These are phyloP conservation scores for Danio jaintianensis DNA, from an alignment of 2,797 vertebrate species.

Conservation along the genomic window DNA sequence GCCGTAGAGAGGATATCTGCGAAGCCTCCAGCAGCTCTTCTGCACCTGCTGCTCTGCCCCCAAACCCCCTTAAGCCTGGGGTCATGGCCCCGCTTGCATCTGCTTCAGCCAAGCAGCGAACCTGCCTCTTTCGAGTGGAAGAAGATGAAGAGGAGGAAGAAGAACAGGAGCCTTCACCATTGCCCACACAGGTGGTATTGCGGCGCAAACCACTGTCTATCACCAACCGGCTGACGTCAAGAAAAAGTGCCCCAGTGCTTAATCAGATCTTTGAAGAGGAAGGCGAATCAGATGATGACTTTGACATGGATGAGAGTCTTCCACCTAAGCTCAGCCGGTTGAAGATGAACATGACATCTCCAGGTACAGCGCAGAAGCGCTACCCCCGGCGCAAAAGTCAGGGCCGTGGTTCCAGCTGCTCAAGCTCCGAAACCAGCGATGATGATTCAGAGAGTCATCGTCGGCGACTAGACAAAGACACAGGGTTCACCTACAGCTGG, in stretches of 20 bases:
- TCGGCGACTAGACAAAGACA: slow-evolving; percentile 90
- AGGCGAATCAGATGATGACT: slow-evolving; percentile 95
- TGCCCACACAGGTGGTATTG: slow-evolving; percentile 88
- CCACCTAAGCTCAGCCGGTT: slow-evolving; percentile 95
- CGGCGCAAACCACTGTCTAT: slow-evolving; percentile 91
- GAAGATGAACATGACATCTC: slow-evolving; percentile 94
- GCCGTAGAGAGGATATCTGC: slow-evolving; percentile 84
- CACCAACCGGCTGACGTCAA: slow-evolving; percentile 95
- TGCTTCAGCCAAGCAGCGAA: slow-evolving; percentile 78
- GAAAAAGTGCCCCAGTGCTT: slow-evolving; percentile 95
- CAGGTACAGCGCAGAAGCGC: slow-evolving; percentile 89
- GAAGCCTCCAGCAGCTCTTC: slow-evolving; percentile 67
- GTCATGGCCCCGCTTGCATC: slow-evolving; percentile 54
- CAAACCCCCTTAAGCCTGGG: slow-evolving; percentile 69
- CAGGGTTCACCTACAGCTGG: slow-evolving; percentile 89
- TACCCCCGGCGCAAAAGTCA: slow-evolving; percentile 95
- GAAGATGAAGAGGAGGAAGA: slow-evolving; percentile 98
- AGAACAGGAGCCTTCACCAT: slow-evolving; percentile 86
- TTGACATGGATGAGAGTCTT: slow-evolving; percentile 93
- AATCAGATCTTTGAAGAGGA: slow-evolving; percentile 99
- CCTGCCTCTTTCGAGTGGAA: slow-evolving; percentile 92
- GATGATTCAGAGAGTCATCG: slow-evolving; percentile 95
- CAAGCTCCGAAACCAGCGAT: slow-evolving; percentile 97
- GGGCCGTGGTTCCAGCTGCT: slow-evolving; percentile 94
- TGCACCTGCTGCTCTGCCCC: slow-evolving; percentile 70